phyloP scores from a whole-genome alignment of 2,113 vertebrate species.

The Scomber japonicus region DNA sequence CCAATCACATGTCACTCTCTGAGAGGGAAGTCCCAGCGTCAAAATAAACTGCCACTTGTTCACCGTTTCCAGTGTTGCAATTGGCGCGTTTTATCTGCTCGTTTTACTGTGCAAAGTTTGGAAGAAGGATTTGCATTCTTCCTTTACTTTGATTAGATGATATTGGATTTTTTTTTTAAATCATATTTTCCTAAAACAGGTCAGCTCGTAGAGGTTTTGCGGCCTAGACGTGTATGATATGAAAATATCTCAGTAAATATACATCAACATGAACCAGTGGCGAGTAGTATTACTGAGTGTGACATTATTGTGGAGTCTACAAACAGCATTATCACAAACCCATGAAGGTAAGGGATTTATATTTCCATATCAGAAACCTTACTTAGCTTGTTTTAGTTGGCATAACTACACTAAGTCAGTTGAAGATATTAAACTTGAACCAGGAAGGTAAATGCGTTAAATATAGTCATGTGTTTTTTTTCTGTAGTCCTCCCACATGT shows the following conservation, averaged over 20 bases:
- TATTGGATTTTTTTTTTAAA: too few species aligned
- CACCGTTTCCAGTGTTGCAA: constrained; percentile 31
- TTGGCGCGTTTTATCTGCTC: constrained; percentile 47
- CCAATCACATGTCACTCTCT: constrained; percentile 68
- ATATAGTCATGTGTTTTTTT: too few species aligned
- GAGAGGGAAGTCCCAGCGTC: constrained; percentile 72
- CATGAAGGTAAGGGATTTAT: constrained; percentile 78
- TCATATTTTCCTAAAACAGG: too few species aligned
- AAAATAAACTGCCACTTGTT: constrained; percentile 71
- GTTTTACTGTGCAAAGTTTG: not conserved
- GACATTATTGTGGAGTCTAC: constrained; percentile 56
- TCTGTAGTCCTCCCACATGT: not conserved
- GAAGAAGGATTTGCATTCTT: constrained; percentile 1
- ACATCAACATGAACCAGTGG: constrained; percentile 69
- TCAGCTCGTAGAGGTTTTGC: not conserved
- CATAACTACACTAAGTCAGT: not conserved
- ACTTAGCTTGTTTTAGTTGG: not conserved
- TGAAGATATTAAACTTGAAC: too few species aligned
- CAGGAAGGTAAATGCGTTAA: too few species aligned
- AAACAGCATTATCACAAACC: constrained; percentile 58
- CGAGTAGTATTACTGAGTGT: constrained; percentile 62
- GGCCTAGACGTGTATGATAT: constrained; percentile 32
- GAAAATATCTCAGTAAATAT: constrained; percentile 34
- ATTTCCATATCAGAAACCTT: not conserved
- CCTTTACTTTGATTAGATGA: not conserved